Evolutionary conservation across 2,797 vertebrate species (phyloP).

Genomic region (Eutrigla gurnardus): DNA sequence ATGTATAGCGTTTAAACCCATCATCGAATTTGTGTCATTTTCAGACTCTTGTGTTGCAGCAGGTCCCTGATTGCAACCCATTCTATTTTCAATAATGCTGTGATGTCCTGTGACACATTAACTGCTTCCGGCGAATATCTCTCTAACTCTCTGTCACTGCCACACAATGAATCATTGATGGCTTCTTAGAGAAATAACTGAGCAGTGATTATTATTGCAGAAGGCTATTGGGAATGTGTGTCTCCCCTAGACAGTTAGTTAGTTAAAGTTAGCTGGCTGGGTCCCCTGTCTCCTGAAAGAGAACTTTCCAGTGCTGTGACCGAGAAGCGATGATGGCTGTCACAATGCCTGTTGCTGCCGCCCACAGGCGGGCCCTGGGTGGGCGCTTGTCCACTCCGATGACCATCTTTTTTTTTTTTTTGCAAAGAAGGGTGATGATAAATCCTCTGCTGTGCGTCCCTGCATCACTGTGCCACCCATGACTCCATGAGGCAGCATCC

Average conservation of each 20-base stretch:
- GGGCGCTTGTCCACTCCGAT: constrained; percentile 37
- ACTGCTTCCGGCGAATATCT: constrained; percentile 11
- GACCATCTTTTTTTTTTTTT: constrained; percentile 28
- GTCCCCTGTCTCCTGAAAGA: constrained; percentile 43
- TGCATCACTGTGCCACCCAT: constrained; percentile 25
- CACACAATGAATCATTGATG: constrained; percentile 52
- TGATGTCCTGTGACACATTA: constrained; percentile 14
- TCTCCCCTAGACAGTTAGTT: constrained; percentile 36
- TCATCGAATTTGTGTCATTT: constrained; percentile 11
- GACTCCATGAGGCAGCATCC: constrained; percentile 40
- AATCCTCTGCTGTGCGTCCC: constrained; percentile 36
- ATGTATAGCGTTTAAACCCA: constrained; percentile 2
- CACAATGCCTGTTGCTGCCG: background rate
- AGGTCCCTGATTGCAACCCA: constrained; percentile 30
- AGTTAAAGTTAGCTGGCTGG: constrained; percentile 21
- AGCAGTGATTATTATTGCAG: constrained; percentile 67
- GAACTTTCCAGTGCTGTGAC: constrained; percentile 28
- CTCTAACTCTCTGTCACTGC: constrained; percentile 17
- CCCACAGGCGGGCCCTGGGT: constrained; percentile 36
- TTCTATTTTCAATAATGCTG: constrained; percentile 3
- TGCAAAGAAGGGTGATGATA: constrained; percentile 45
- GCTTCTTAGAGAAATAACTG: constrained; percentile 46
- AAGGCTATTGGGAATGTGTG: constrained; percentile 43
- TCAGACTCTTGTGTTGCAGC: constrained; percentile 17
- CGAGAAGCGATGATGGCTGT: constrained; percentile 40